Conservation (phyloP, 2,797 vertebrate species). For the Passerculus sandwichensis region DNA sequence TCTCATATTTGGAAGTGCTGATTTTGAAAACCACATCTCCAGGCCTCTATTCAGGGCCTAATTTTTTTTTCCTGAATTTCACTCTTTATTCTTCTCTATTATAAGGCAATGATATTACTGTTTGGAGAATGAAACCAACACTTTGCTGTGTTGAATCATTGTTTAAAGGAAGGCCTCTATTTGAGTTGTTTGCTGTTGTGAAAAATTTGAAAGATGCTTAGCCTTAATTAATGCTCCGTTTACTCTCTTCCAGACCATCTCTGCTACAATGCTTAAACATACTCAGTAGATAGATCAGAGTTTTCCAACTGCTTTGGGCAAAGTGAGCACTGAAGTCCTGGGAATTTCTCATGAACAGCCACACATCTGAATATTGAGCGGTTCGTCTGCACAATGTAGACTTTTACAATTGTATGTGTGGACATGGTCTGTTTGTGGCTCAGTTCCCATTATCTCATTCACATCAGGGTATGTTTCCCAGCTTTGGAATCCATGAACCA, state of each 20-base stretch:
- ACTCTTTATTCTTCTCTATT: background rate
- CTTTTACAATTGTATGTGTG: background rate
- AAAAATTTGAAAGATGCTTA: background rate
- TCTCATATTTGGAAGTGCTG: background rate
- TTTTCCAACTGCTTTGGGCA: background rate
- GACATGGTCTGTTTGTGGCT: background rate
- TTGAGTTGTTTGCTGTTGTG: background rate
- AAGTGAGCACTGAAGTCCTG: background rate
- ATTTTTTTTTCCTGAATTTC: background rate
- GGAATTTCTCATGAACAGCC: background rate
- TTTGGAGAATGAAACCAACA: background rate
- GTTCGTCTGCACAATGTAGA: background rate
- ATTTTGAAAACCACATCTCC: background rate
- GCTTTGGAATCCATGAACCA: background rate
- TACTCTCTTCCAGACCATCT: background rate
- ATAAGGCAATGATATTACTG: background rate
- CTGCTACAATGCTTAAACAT: background rate
- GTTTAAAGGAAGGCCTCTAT: background rate
- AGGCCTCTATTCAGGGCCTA: background rate
- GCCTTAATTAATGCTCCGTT: background rate
- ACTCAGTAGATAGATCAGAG: background rate
- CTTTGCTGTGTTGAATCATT: background rate
- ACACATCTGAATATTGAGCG: fast-evolving
- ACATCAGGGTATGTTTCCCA: too few species aligned
- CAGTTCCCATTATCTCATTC: background rate